These are phyloP conservation scores for Sebastolobus altivelis DNA, from an alignment of 2,797 vertebrate genomes.

Conservation along the genomic window DNA sequence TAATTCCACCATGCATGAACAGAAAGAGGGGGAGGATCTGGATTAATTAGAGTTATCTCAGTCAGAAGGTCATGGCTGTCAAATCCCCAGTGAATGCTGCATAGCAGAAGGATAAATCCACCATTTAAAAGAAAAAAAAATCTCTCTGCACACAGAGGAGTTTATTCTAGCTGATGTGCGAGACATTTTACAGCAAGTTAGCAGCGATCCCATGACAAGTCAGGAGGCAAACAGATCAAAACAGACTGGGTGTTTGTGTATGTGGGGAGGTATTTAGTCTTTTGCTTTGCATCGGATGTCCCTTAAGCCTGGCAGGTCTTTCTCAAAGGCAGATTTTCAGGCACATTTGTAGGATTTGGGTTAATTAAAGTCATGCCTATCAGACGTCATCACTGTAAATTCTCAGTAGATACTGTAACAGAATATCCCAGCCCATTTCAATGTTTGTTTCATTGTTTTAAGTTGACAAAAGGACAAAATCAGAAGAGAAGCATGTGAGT, in stretches of 20 bases:
- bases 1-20: not conserved
- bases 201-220: constrained; percentile 17
- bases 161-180: not conserved
- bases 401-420: not conserved
- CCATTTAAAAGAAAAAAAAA: not conserved
- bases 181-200: not conserved
- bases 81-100: not conserved
- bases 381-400: not conserved
- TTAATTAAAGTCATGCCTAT: not conserved
- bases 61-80: not conserved
- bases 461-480: not conserved
- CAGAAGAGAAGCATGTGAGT: not conserved
- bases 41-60: constrained; percentile 8
- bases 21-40: constrained; percentile 5
- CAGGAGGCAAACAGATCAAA: not conserved
- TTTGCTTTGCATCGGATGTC: not conserved
- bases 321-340: not conserved
- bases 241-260: not conserved
- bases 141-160: not conserved
- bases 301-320: not conserved
- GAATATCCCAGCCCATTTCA: not conserved
- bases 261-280: not conserved
- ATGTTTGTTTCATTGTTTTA: not conserved
- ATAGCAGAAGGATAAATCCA: not conserved
- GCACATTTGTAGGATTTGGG: not conserved